Conservation (phyloP, 2,113 vertebrate genomes). For the Entosphenus tridentatus region DNA sequence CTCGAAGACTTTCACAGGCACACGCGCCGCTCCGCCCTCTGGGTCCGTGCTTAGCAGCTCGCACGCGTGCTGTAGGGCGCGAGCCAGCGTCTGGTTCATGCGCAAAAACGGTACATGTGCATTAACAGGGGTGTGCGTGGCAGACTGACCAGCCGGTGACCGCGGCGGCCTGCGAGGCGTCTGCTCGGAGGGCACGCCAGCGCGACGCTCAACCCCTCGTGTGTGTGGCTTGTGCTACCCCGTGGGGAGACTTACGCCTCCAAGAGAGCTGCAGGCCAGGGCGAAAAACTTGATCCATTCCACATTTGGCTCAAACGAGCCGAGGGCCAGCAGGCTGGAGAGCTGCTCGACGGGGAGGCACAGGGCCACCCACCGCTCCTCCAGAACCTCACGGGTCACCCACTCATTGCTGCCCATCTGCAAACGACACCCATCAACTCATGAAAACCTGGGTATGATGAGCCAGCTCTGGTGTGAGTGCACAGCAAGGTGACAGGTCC, state of each 20-base stretch:
- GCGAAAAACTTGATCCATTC: conserved; percentile 57
- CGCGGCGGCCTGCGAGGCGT: too few species aligned
- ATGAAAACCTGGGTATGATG: too few species aligned
- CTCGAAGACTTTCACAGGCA: conserved; percentile 33
- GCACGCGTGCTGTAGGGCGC: conserved; percentile 41
- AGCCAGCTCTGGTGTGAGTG: conserved; percentile 20
- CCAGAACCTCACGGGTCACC: conserved; percentile 24
- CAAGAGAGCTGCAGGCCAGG: conserved; percentile 41
- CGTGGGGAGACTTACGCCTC: conserved; percentile 27
- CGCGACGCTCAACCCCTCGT: too few species aligned
- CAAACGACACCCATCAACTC: too few species aligned
- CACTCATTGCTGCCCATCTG: too few species aligned
- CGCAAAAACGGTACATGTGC: too few species aligned
- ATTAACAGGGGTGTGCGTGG: too few species aligned
- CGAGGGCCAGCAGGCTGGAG: conserved; percentile 27
- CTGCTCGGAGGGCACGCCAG: too few species aligned
- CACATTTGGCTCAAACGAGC: conserved; percentile 19
- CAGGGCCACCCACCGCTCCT: conserved; percentile 36
- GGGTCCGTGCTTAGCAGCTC: conserved; percentile 51
- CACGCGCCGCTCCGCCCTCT: conserved; percentile 30
- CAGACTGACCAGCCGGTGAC: too few species aligned
- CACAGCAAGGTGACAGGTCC: neutral
- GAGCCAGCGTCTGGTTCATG: conserved; percentile 26
- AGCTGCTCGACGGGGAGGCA: conserved; percentile 39
- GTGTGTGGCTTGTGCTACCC: too few species aligned